phyloP scores from a whole-genome alignment of 2,797 vertebrate genomes.

The Mormyrops boulengeri region DNA sequence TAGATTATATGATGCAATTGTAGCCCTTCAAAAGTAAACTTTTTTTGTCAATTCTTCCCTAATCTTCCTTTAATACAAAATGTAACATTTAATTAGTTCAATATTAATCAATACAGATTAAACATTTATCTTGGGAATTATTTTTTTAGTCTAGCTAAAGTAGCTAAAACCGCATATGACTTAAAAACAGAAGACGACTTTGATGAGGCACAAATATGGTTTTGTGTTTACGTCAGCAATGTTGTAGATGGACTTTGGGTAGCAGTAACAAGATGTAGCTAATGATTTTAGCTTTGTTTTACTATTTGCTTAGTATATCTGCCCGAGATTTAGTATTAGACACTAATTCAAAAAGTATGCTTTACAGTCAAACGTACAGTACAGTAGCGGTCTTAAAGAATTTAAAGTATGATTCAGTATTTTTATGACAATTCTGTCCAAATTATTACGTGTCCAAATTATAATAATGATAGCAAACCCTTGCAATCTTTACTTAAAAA shows the following conservation, averaged over 20 bases:
- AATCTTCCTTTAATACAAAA: background rate
- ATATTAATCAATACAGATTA: background rate
- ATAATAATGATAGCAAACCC: background rate
- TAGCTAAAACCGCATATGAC: background rate
- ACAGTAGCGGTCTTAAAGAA: background rate
- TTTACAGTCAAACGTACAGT: background rate
- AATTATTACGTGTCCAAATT: background rate
- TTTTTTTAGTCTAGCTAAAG: background rate
- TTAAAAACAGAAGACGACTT: background rate
- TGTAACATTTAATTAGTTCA: background rate
- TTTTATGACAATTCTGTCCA: background rate
- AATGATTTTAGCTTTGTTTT: background rate
- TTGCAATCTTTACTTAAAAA: background rate
- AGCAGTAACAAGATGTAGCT: background rate
- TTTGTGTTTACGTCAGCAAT: background rate
- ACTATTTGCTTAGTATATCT: background rate
- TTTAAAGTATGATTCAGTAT: background rate
- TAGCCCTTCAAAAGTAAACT: background rate
- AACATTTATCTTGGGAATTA: background rate
- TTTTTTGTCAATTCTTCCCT: background rate
- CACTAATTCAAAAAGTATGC: background rate
- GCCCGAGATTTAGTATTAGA: background rate
- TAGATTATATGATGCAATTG: background rate
- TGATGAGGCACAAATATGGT: background rate
- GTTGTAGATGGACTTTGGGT: background rate